Evolutionary conservation across 2,888 invertebrate species (phyloP).

Genomic region (Onchidella celtica): DNA sequence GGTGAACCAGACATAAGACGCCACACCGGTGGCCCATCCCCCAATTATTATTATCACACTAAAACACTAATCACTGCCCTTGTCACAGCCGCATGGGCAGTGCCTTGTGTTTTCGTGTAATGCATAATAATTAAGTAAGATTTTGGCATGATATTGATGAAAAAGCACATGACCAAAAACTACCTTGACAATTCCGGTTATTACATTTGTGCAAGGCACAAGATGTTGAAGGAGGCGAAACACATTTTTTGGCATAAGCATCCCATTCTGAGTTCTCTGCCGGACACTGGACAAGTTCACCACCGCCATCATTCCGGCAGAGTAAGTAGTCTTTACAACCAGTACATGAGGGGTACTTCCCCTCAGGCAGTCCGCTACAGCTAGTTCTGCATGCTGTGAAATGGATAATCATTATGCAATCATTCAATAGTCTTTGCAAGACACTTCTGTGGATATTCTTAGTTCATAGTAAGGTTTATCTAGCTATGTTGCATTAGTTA

Average conservation of each 20-base stretch:
- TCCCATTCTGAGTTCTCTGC: slow-evolving; percentile 30
- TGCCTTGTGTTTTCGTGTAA: too few relatives aligned
- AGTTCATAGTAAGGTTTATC: too few relatives aligned
- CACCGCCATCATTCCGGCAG: neutral
- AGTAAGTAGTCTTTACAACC: neutral
- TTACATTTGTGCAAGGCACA: slow-evolving; percentile 24
- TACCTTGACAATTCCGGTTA: too few relatives aligned
- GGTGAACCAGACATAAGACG: too few relatives aligned
- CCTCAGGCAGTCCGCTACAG: neutral
- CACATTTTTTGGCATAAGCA: slow-evolving; percentile 40
- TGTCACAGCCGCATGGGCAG: too few relatives aligned
- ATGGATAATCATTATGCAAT: neutral
- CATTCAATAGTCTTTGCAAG: neutral
- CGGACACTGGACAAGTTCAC: neutral
- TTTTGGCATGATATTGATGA: too few relatives aligned
- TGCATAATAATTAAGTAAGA: too few relatives aligned
- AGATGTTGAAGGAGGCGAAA: slow-evolving; percentile 15
- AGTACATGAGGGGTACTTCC: neutral
- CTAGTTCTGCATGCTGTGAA: slow-evolving; percentile 4
- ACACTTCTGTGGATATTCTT: too few relatives aligned
- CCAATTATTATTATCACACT: too few relatives aligned
- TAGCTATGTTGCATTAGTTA: neutral
- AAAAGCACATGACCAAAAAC: too few relatives aligned
- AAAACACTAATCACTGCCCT: too few relatives aligned
- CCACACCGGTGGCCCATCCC: too few relatives aligned